These are phyloP conservation scores for Ligdia adustata DNA, from an alignment of 2,888 invertebrate genomes.

Conservation along the genomic window DNA sequence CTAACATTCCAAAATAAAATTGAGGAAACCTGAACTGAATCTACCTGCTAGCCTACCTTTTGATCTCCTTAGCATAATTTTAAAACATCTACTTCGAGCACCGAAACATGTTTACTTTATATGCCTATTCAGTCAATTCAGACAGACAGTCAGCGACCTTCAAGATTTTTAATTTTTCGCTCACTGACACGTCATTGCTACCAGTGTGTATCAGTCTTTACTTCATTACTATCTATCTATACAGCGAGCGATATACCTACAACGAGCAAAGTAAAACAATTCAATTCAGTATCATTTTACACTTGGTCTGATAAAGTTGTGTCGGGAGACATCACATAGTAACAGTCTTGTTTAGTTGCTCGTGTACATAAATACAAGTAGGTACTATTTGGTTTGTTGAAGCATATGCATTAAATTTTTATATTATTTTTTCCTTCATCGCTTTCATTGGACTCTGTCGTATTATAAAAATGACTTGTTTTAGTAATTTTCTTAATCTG, in stretches of 20 bases:
- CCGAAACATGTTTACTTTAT: constrained; percentile 5
- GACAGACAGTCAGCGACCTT: constrained; percentile 6
- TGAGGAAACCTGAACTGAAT: background rate
- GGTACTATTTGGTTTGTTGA: too few relatives aligned
- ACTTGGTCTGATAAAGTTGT: constrained; percentile 4
- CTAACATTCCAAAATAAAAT: too few relatives aligned
- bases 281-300: constrained; percentile 7
- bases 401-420: too few relatives aligned
- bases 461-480: too few relatives aligned
- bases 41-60: background rate
- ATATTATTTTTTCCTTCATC: too few relatives aligned
- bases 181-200: background rate
- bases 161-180: constrained; percentile 11
- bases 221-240: background rate
- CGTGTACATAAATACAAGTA: constrained; percentile 4
- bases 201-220: background rate
- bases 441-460: too few relatives aligned
- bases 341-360: background rate
- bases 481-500: too few relatives aligned
- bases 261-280: background rate
- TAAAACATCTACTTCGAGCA: constrained; percentile 4
- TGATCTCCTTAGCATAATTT: constrained; percentile 13
- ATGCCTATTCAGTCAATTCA: background rate
- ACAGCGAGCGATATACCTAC: background rate
- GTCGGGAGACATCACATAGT: background rate